Percentiles rank a stretch among this genome's conserved stretches.
These are phyloP conservation scores for Menidia beryllina DNA, from an alignment of 2,113 vertebrate species.

Conservation along the genomic window DNA sequence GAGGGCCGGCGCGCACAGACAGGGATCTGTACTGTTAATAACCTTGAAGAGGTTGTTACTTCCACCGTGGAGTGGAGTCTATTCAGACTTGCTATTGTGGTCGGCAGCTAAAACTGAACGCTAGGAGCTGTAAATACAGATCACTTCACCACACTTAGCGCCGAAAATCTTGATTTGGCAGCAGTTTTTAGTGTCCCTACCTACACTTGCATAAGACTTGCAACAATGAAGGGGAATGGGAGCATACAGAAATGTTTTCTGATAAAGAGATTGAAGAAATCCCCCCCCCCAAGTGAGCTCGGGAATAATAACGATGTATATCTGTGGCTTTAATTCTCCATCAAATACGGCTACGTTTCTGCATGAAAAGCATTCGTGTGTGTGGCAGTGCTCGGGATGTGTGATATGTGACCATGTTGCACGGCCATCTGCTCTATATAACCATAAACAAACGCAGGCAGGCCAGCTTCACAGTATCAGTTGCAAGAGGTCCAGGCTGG, in stretches of 20 bases:
- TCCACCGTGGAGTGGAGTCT: slow-evolving; percentile 48
- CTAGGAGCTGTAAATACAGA: slow-evolving; percentile 47
- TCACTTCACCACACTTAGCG: slow-evolving; percentile 50
- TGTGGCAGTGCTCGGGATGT: slow-evolving; percentile 51
- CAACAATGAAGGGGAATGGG: slow-evolving; percentile 38
- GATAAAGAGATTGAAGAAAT: slow-evolving; percentile 45
- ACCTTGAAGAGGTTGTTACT: slow-evolving; percentile 65
- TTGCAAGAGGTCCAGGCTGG: slow-evolving; percentile 64
- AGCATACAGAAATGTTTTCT: slow-evolving; percentile 26
- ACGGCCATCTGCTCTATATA: slow-evolving; percentile 81
- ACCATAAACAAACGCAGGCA: slow-evolving; percentile 76
- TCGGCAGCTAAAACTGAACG: slow-evolving; percentile 51
- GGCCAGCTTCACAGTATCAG: slow-evolving; percentile 61
- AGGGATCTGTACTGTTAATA: slow-evolving; percentile 50
- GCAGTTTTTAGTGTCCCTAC: slow-evolving; percentile 31
- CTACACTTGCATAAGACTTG: slow-evolving; percentile 48
- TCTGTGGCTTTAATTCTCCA: slow-evolving; percentile 29
- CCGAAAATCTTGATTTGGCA: slow-evolving; percentile 47
- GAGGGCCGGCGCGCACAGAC: slow-evolving; percentile 36
- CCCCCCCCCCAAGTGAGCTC: slow-evolving; percentile 18
- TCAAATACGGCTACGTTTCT: slow-evolving; percentile 45
- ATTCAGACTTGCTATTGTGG: slow-evolving; percentile 44
- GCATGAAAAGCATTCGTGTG: slow-evolving; percentile 40
- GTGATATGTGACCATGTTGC: slow-evolving; percentile 76
- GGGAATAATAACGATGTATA: slow-evolving; percentile 39